A percentile compares a stretch with the other conserved stretches of the same genome.
Conservation (phyloP, 2,888 invertebrate species). For the Eupithecia insigniata region DNA sequence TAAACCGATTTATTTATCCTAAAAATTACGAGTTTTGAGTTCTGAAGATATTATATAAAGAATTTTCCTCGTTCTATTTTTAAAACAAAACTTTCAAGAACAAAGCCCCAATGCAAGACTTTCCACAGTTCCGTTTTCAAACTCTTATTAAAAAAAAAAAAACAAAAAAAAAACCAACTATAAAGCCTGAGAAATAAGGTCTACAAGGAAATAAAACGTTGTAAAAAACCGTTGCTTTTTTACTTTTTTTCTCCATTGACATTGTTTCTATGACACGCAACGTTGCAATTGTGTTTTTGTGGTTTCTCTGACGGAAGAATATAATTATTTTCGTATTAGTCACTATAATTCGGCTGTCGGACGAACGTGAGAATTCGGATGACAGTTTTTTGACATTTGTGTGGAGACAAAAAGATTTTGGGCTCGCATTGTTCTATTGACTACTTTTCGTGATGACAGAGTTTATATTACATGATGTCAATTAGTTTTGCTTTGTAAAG, state of each 20-base stretch:
- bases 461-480: background rate
- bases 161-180: background rate
- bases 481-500: background rate
- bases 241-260: constrained; percentile 49
- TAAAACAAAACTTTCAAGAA: background rate
- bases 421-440: constrained; percentile 41
- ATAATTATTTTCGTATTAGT: constrained; percentile 81
- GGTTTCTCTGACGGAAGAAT: constrained; percentile 74
- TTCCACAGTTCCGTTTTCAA: background rate
- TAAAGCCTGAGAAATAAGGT: constrained; percentile 38
- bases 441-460: constrained; percentile 8
- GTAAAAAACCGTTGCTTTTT: constrained; percentile 53
- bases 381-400: constrained; percentile 49
- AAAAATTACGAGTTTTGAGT: background rate
- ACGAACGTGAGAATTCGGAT: constrained; percentile 52
- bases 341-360: constrained; percentile 65
- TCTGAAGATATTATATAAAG: background rate
- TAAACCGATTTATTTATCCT: background rate
- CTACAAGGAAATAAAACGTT: constrained; percentile 33
- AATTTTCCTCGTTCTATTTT: background rate
- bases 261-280: constrained; percentile 78
- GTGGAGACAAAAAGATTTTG: constrained; percentile 41
- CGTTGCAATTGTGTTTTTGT: constrained; percentile 73
- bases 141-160: background rate
- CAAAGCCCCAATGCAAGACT: background rate